Percentiles rank a stretch among this genome's conserved stretches.
These are phyloP conservation scores for Lasiommata megera DNA, from an alignment of 2,888 invertebrate species.

Conservation along the genomic window DNA sequence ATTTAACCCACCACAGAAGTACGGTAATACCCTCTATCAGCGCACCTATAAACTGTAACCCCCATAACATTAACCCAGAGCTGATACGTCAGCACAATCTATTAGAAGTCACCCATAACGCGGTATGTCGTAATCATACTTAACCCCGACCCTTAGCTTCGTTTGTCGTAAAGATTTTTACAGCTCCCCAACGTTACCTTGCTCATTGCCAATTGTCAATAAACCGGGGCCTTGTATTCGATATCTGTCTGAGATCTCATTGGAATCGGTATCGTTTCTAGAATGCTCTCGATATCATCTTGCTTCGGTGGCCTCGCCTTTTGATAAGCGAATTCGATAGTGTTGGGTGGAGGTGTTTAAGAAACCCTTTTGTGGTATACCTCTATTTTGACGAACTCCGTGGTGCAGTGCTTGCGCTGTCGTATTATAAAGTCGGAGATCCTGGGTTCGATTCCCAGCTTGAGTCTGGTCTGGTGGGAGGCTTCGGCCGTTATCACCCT, in stretches of 20 bases:
- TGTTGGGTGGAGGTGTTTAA: too few relatives aligned
- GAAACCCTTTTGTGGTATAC: not conserved
- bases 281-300: not conserved
- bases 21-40: constrained; percentile 6
- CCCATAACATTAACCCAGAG: not conserved
- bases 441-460: too few relatives aligned
- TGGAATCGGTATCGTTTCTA: constrained; percentile 24
- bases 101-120: constrained; percentile 22
- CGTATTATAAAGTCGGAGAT: too few relatives aligned
- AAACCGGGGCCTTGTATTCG: constrained; percentile 45
- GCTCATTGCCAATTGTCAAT: constrained; percentile 57
- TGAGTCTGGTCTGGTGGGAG: too few relatives aligned
- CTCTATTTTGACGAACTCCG: too few relatives aligned
- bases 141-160: constrained; percentile 66
- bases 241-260: constrained; percentile 46
- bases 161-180: constrained; percentile 74
- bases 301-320: not conserved
- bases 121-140: constrained; percentile 61
- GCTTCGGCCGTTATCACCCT: too few relatives aligned
- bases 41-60: not conserved
- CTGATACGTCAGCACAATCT: constrained; percentile 26
- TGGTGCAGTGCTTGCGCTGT: too few relatives aligned
- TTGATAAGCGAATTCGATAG: not conserved
- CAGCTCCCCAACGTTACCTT: constrained; percentile 48
- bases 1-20: not conserved